Percentiles rank a stretch among this genome's conserved stretches.
phyloP scores from a whole-genome alignment of 2,113 vertebrate genomes.

The Cinclus mexicanus region DNA sequence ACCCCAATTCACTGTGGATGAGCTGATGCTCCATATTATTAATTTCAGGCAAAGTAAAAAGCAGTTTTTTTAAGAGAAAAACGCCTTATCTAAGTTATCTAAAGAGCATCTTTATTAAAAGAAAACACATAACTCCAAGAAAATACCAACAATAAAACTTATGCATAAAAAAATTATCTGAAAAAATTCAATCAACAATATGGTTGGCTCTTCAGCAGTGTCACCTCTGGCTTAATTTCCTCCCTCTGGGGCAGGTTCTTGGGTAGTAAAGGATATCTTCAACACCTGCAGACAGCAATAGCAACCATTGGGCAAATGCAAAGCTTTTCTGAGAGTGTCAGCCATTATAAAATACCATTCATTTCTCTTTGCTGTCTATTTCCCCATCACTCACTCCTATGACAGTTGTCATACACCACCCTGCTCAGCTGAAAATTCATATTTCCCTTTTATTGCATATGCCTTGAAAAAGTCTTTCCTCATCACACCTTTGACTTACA shows the following conservation, averaged over 20 bases:
- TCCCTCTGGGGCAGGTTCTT: neutral
- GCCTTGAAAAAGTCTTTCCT: neutral
- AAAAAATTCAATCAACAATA: neutral
- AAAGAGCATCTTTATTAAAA: neutral
- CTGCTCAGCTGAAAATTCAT: neutral
- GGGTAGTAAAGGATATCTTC: accelerated
- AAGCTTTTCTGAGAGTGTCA: neutral
- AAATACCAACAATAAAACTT: neutral
- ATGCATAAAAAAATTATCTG: neutral
- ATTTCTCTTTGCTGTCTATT: neutral
- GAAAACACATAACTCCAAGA: neutral
- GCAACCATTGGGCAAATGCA: neutral
- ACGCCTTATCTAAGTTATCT: neutral
- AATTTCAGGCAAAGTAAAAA: neutral
- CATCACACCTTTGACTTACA: neutral
- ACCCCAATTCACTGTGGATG: neutral
- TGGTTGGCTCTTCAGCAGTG: neutral
- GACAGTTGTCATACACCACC: neutral
- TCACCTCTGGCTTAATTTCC: neutral
- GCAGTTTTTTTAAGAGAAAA: neutral
- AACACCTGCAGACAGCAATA: neutral
- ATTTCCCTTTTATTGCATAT: neutral
- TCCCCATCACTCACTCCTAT: neutral
- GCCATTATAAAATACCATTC: neutral
- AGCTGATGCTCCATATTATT: neutral